These are phyloP conservation scores for Carduelis carduelis DNA, from an alignment of 2,797 vertebrate genomes.

Conservation along the genomic window DNA sequence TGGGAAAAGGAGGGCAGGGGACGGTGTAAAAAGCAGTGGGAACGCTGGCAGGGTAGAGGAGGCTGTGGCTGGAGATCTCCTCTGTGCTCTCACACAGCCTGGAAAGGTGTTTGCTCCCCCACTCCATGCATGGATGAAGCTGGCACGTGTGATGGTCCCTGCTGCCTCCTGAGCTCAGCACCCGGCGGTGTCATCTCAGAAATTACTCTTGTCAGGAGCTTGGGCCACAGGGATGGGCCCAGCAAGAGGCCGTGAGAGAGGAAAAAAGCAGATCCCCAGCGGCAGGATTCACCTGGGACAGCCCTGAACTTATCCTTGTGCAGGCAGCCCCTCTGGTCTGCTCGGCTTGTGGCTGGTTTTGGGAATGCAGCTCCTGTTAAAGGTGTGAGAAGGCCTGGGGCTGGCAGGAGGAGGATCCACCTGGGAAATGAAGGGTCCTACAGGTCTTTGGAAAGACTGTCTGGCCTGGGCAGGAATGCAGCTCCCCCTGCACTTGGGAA, in stretches of 20 bases:
- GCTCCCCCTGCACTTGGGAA: neutral
- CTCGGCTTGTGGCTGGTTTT: neutral
- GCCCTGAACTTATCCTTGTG: neutral
- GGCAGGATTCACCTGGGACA: neutral
- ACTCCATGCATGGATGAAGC: neutral
- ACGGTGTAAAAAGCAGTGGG: accelerated
- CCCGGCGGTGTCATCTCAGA: neutral
- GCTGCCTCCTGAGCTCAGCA: neutral
- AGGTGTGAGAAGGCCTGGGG: neutral
- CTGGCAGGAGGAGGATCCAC: neutral
- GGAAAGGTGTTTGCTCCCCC: neutral
- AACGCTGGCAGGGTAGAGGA: neutral
- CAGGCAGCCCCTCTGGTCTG: neutral
- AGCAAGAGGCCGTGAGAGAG: neutral
- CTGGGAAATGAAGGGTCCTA: neutral
- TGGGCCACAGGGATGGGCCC: accelerated
- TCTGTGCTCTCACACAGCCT: neutral
- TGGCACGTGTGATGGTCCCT: neutral
- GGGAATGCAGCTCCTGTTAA: neutral
- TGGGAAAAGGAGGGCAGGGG: neutral
- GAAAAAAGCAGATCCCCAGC: neutral
- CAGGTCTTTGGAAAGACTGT: neutral
- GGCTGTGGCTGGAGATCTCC: neutral
- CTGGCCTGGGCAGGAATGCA: neutral
- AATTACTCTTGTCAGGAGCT: neutral